These are phyloP conservation scores for Shargacucullia verbasci DNA, from an alignment of 2,888 invertebrate genomes.

Conservation along the genomic window DNA sequence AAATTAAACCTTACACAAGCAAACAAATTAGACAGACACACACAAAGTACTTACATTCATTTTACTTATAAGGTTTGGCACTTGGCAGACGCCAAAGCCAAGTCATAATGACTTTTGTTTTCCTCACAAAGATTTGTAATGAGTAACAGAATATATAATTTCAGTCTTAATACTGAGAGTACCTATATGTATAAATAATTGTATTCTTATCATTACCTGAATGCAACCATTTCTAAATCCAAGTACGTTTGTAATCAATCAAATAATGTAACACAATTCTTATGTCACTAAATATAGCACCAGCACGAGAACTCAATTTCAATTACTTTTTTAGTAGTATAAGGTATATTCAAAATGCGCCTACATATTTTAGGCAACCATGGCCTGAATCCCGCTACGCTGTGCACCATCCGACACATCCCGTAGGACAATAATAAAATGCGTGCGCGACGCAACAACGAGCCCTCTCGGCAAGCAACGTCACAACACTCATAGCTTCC, in stretches of 20 bases:
- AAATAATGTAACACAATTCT: slow-evolving; percentile 59
- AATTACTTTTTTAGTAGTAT: slow-evolving; percentile 64
- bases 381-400: slow-evolving; percentile 55
- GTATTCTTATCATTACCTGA: slow-evolving; percentile 59
- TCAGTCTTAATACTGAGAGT: too few relatives aligned
- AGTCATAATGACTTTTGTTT: too few relatives aligned
- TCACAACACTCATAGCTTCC: slow-evolving; percentile 78
- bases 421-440: slow-evolving; percentile 70
- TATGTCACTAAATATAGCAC: slow-evolving; percentile 69
- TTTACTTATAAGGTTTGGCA: too few relatives aligned
- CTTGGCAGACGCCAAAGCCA: too few relatives aligned
- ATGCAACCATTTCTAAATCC: slow-evolving; percentile 54
- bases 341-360: slow-evolving; percentile 55
- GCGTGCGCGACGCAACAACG: slow-evolving; percentile 63
- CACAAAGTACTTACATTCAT: too few relatives aligned
- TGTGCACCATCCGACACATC: slow-evolving; percentile 67
- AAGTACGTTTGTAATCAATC: slow-evolving; percentile 11
- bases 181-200: neutral
- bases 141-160: too few relatives aligned
- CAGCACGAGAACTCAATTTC: slow-evolving; percentile 66
- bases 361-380: slow-evolving; percentile 46
- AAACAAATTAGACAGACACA: too few relatives aligned
- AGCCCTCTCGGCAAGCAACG: slow-evolving; percentile 70
- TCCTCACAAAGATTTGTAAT: too few relatives aligned
- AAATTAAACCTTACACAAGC: too few relatives aligned